These are phyloP conservation scores for Chaetorhynchus papuensis DNA, from an alignment of 2,113 vertebrate species.

Conservation along the genomic window DNA sequence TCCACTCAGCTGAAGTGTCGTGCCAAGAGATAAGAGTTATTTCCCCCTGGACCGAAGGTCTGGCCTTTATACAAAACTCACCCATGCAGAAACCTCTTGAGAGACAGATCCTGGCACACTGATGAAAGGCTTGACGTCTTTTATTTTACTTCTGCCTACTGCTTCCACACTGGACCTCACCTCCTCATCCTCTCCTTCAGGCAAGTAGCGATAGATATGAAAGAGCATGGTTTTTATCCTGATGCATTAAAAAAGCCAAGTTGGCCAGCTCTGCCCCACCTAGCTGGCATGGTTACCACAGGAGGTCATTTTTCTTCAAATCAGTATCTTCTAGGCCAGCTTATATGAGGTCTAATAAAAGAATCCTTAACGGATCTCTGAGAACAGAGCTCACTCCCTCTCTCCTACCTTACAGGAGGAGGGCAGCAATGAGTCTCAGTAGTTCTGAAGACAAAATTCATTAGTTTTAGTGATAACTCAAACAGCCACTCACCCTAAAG, in stretches of 20 bases:
- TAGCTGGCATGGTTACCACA: not conserved
- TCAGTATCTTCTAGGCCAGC: not conserved
- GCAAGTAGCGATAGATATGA: fast-evolving
- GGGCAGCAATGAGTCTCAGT: not conserved
- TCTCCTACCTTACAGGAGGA: not conserved
- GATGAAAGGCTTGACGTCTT: not conserved
- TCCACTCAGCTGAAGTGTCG: not conserved
- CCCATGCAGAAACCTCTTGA: not conserved
- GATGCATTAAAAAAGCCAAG: not conserved
- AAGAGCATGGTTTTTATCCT: not conserved
- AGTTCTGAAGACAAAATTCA: not conserved
- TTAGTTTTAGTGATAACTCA: not conserved
- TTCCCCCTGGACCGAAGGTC: not conserved
- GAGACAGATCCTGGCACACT: not conserved
- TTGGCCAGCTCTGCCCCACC: not conserved
- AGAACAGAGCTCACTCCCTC: not conserved
- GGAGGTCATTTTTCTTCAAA: not conserved
- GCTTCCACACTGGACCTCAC: not conserved
- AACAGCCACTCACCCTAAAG: not conserved
- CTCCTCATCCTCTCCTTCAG: not conserved
- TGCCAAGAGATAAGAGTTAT: not conserved
- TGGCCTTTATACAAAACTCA: not conserved
- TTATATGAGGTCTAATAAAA: not conserved
- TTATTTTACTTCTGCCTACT: not conserved
- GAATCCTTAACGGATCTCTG: not conserved